Conservation (phyloP, 1,140 invertebrate genomes). For the Augochlora pura region DNA sequence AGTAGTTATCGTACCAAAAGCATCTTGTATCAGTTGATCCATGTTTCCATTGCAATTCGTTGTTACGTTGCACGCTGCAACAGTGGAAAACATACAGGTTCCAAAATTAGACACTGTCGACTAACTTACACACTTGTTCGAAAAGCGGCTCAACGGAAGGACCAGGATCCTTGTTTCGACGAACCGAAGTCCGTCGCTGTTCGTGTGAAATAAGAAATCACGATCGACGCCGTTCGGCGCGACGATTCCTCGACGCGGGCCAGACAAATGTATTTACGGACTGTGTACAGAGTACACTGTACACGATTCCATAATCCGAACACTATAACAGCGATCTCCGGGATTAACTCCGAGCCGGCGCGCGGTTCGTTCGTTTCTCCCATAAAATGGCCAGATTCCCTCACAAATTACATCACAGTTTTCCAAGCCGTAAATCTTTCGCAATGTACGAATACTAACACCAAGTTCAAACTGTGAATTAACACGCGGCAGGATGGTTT, state of each 20-base stretch:
- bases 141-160: too few species aligned
- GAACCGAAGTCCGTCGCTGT: too few species aligned
- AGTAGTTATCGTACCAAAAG: slow-evolving; percentile 70
- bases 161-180: too few species aligned
- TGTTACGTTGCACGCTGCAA: slow-evolving; percentile 72
- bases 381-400: neutral
- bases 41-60: slow-evolving; percentile 51
- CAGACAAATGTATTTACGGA: too few species aligned
- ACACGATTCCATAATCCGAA: neutral
- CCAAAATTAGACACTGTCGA: slow-evolving; percentile 6
- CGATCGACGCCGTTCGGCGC: too few species aligned
- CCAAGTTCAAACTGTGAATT: slow-evolving; percentile 23
- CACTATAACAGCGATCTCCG: neutral
- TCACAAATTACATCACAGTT: neutral
- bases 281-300: neutral
- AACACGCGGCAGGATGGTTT: neutral
- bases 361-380: neutral
- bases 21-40: slow-evolving; percentile 67
- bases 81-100: slow-evolving; percentile 58
- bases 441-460: neutral
- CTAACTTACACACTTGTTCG: neutral
- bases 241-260: too few species aligned
- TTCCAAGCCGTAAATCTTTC: slow-evolving; percentile 14
- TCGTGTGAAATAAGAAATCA: too few species aligned
- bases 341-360: neutral